Evolutionary conservation across 2,888 invertebrate species (phyloP).

Genomic region (Sicus ferrugineus): DNA sequence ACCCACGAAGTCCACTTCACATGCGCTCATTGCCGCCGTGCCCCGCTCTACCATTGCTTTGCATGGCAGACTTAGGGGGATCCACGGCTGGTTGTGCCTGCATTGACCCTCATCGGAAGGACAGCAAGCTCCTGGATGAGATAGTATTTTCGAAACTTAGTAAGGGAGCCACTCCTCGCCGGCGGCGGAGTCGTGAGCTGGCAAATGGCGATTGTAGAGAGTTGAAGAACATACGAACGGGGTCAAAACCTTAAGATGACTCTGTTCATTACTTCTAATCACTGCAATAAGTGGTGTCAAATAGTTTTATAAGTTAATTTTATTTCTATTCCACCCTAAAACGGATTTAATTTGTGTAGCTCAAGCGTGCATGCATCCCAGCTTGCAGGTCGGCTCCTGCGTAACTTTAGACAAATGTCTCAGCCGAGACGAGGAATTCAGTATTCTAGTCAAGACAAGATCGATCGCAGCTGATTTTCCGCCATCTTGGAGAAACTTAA

Average conservation of each 20-base stretch:
- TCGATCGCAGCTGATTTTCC: constrained; percentile 54
- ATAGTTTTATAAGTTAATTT: neutral
- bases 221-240: no score
- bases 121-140: constrained; percentile 23
- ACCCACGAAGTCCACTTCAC: constrained; percentile 45
- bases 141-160: constrained; percentile 48
- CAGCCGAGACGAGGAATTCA: constrained; percentile 63
- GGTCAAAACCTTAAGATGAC: neutral
- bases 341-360: constrained; percentile 47
- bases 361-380: constrained; percentile 66
- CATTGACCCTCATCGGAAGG: constrained; percentile 58
- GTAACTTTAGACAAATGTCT: constrained; percentile 67
- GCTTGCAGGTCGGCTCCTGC: constrained; percentile 67
- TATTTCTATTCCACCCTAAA: neutral
- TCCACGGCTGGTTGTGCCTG: constrained; percentile 61
- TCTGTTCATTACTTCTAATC: neutral
- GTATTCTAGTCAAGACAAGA: constrained; percentile 43
- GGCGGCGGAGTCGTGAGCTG: constrained; percentile 44
- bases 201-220: neutral
- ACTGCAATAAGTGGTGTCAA: neutral
- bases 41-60: constrained; percentile 51
- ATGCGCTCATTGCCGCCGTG: constrained; percentile 43
- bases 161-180: constrained; percentile 35
- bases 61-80: constrained; percentile 53
- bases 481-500: constrained; percentile 69